phyloP scores from a whole-genome alignment of 2,888 invertebrate genomes.

The Oligia strigilis region DNA sequence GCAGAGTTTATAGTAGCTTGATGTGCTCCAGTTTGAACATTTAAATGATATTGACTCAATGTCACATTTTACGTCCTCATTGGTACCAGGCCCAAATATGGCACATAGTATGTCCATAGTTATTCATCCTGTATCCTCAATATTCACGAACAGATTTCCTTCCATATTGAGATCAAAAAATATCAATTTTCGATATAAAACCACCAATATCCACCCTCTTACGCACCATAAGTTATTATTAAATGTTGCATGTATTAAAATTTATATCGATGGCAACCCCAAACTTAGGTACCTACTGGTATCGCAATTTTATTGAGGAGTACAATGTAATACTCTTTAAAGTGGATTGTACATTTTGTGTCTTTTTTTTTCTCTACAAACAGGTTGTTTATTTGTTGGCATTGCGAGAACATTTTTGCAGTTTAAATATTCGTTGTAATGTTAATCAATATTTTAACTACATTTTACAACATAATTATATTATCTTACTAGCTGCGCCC shows the following conservation, averaged over 20 bases:
- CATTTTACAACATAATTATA: no score
- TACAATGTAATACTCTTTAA: slow-evolving; percentile 41
- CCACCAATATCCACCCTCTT: slow-evolving; percentile 69
- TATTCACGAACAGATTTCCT: neutral
- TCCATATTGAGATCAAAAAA: slow-evolving; percentile 36
- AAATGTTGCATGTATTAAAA: slow-evolving; percentile 88
- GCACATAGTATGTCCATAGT: neutral
- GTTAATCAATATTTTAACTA: neutral
- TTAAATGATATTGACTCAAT: neutral
- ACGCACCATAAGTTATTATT: slow-evolving; percentile 83
- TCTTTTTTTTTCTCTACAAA: neutral
- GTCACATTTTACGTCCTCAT: neutral
- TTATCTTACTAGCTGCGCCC: no score
- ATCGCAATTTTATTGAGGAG: slow-evolving; percentile 78
- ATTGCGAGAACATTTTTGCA: no score
- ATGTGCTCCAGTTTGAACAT: neutral
- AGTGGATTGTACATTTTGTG: slow-evolving; percentile 77
- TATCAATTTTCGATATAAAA: slow-evolving; percentile 70
- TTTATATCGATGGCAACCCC: slow-evolving; percentile 73
- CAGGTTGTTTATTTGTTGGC: neutral
- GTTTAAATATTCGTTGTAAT: neutral
- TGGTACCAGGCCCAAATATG: neutral
- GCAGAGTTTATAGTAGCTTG: no score
- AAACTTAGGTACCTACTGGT: slow-evolving; percentile 67
- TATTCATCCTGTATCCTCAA: neutral